phyloP scores from a whole-genome alignment of 1,140 invertebrate species.

The Alviniconcha marisindica region DNA sequence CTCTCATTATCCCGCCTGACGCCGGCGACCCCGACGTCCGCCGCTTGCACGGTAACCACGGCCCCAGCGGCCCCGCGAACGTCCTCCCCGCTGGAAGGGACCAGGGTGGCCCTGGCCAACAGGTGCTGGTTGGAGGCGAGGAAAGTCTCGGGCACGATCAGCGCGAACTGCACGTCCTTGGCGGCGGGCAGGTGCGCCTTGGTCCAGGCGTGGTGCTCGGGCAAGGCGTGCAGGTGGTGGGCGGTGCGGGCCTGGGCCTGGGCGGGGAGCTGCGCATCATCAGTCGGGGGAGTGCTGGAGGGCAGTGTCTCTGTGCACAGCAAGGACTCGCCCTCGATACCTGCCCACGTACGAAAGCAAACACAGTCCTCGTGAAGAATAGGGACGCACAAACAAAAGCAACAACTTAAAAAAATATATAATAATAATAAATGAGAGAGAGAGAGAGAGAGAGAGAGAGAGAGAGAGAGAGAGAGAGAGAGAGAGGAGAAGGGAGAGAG shows the following conservation, averaged over 20 bases:
- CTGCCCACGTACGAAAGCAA: neutral
- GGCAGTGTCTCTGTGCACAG: constrained; percentile 32
- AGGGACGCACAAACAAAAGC: neutral
- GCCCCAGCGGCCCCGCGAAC: neutral
- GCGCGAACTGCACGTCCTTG: constrained; percentile 14
- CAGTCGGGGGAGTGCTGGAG: neutral
- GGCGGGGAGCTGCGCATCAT: constrained; percentile 18
- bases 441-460: neutral
- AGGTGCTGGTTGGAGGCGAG: constrained; percentile 11
- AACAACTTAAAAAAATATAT: neutral
- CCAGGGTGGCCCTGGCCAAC: neutral
- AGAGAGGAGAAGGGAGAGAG: neutral
- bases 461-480: neutral
- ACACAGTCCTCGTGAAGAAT: neutral
- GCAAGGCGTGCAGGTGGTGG: neutral
- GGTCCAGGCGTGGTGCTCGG: neutral
- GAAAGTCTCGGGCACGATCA: constrained; percentile 27
- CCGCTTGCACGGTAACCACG: neutral
- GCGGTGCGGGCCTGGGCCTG: constrained; percentile 5
- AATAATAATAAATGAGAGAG: neutral
- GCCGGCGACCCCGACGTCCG: neutral
- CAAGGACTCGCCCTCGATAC: constrained; percentile 24
- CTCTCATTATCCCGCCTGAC: neutral
- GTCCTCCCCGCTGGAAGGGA: neutral
- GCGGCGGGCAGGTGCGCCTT: constrained; percentile 7